phyloP scores from a whole-genome alignment of 1,140 invertebrate species.

The Scaptodrosophila lebanonensis region DNA sequence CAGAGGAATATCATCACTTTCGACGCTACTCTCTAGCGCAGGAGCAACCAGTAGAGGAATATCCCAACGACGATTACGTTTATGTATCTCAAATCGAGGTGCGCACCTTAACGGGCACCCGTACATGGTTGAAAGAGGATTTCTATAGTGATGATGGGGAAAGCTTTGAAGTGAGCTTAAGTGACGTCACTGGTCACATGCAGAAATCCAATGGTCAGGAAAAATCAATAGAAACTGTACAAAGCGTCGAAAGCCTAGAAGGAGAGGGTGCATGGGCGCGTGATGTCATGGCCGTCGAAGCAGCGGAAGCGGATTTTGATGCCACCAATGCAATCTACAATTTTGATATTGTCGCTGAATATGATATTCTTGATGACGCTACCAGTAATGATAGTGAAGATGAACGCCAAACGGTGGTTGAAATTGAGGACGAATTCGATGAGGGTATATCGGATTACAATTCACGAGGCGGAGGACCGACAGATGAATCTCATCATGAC shows the following conservation, averaged over 20 bases:
- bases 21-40: constrained; percentile 65
- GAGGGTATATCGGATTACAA: constrained; percentile 73
- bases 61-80: constrained; percentile 67
- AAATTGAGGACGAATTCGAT: constrained; percentile 69
- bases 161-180: constrained; percentile 8
- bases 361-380: constrained; percentile 22
- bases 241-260: constrained; percentile 3
- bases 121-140: constrained; percentile 66
- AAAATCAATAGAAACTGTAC: not conserved
- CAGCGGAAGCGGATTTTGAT: constrained; percentile 55
- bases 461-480: constrained; percentile 61
- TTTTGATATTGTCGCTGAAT: constrained; percentile 36
- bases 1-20: constrained; percentile 73
- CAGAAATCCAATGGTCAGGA: not conserved
- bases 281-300: constrained; percentile 47
- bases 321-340: constrained; percentile 57
- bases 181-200: not conserved
- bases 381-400: constrained; percentile 68
- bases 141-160: constrained; percentile 46
- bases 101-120: constrained; percentile 51
- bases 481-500: constrained; percentile 71
- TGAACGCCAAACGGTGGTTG: constrained; percentile 69
- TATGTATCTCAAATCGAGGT: constrained; percentile 68
- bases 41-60: constrained; percentile 67
- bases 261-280: constrained; percentile 34